Evolutionary conservation across 1,140 invertebrate species (phyloP), one percentile per base, ranked within the genome.

Genomic region (Thaumatotibia leucotreta): DNA sequence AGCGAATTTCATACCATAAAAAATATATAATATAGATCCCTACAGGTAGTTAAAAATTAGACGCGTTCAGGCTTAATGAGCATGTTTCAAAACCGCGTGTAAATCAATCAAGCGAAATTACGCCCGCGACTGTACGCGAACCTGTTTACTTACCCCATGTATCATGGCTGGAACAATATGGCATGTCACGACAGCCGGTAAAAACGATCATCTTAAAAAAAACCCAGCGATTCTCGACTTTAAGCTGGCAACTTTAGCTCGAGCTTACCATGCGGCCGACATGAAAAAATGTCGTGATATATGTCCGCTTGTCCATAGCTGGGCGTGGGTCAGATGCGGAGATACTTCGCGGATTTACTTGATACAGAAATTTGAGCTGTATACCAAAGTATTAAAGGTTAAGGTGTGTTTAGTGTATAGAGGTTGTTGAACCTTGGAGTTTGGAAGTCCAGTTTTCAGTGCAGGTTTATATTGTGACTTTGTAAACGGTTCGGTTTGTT

Each of bases 91-190:
- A 45, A 45, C 5, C 20, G 14, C 39, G 65, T 72, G 74, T 73
- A 75, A 79, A 71, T 69, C 76, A 62, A 67, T 85, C 76, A 83
- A 20, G 39, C 39, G 6, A 45, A 45, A 45, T 83, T 86, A 80
- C 69, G 71, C 72, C 66, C 76, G 72, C 76, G 73, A 73, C 72
- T 67, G 74, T 77, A 75, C 75, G 64, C 73, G 72, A 83, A 86
- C 85, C 84, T 79, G 85, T 86, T 84, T 76, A 78, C 77, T 69
- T 72, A 75, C 77, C 76, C 70, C 77, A 82, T 83, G 80, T 83
- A 84, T 83, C 82, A 86, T 83, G 70, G 70, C 49, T 66, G 70
- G 85, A 85, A 89, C 86, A 88, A 85, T 89, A 89, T 87, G 84
- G 84, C 78, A 75, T 83, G 86, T 83, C 83, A 85, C 81, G 84